These are phyloP conservation scores for Luffia ferchaultella DNA, from an alignment of 2,888 invertebrate genomes.

Conservation along the genomic window DNA sequence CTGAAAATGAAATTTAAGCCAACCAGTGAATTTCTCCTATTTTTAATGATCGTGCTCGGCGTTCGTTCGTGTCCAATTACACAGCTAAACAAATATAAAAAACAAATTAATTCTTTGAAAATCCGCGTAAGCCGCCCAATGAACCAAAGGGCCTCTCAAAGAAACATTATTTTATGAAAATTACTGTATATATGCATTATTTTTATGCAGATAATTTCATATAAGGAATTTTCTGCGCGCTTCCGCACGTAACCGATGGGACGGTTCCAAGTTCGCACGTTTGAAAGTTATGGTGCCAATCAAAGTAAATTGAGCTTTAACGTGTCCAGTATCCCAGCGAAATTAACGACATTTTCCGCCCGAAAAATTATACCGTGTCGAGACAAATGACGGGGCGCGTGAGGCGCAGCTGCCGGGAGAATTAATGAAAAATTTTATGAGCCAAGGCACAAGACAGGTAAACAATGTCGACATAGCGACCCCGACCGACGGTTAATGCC, in stretches of 20 bases:
- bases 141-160: background rate
- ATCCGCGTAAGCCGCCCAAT: background rate
- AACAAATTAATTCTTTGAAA: background rate
- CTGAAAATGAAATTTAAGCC: too few relatives aligned
- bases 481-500: background rate
- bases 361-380: background rate
- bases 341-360: background rate
- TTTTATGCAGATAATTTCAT: background rate
- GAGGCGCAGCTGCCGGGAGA: background rate
- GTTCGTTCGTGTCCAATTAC: background rate
- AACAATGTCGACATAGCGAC: background rate
- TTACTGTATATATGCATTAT: background rate
- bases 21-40: too few relatives aligned
- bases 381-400: background rate
- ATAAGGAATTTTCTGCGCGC: background rate
- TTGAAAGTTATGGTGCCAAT: conserved; percentile 5
- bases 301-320: conserved; percentile 9
- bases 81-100: background rate
- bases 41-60: background rate
- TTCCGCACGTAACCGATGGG: background rate
- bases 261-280: background rate
- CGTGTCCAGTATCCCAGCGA: background rate
- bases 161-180: background rate
- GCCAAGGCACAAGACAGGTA: background rate
- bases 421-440: background rate